phyloP scores from a whole-genome alignment of 2,113 vertebrate species.

The Erythrocercus mccallii region DNA sequence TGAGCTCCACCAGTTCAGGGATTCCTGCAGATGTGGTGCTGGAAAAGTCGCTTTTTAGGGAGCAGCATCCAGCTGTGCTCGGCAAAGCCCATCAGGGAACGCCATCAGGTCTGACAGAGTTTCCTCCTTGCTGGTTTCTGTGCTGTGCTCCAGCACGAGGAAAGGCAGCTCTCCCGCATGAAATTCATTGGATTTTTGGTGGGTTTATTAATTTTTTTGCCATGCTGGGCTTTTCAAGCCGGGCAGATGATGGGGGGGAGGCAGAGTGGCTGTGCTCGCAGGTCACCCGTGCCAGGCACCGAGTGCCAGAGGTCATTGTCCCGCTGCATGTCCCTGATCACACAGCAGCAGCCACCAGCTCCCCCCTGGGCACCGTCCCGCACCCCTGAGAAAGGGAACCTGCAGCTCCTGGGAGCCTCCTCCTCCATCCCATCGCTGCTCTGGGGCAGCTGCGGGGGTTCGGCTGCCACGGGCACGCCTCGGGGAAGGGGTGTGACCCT shows the following conservation, averaged over 20 bases:
- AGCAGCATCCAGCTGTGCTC: background rate
- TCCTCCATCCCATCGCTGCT: background rate
- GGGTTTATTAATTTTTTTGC: accelerated
- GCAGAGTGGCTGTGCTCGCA: background rate
- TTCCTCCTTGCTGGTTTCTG: background rate
- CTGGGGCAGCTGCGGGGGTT: background rate
- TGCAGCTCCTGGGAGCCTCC: background rate
- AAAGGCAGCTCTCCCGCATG: background rate
- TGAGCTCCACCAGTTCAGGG: background rate
- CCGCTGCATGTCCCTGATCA: background rate
- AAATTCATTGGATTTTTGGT: accelerated
- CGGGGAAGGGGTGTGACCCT: background rate
- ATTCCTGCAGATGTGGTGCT: accelerated
- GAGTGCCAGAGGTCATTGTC: background rate
- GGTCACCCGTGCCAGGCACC: background rate
- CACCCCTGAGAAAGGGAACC: no score
- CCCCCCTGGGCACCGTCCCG: no score
- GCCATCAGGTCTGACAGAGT: background rate
- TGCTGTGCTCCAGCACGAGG: background rate
- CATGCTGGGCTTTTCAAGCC: background rate
- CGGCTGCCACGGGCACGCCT: accelerated
- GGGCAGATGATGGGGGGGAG: background rate
- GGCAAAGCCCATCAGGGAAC: background rate
- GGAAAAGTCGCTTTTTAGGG: background rate
- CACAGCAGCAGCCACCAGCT: accelerated